These are phyloP conservation scores for Melanerpes formicivorus DNA, from an alignment of 2,113 vertebrate genomes.

Conservation along the genomic window DNA sequence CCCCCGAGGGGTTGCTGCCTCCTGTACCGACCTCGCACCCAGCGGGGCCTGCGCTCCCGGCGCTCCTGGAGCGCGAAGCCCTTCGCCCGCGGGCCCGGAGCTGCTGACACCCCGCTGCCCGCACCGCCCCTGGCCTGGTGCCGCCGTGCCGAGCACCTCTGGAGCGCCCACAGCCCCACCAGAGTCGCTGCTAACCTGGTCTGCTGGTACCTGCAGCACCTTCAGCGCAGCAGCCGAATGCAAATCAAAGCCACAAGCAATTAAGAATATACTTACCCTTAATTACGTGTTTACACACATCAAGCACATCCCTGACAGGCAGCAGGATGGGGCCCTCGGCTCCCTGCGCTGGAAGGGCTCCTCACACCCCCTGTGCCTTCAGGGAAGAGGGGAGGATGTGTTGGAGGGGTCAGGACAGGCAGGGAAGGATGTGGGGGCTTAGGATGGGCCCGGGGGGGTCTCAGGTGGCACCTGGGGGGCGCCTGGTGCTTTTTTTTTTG, in stretches of 20 bases:
- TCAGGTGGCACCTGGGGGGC: not conserved
- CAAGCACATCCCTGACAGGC: not conserved
- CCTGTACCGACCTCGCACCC: not conserved
- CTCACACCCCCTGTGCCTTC: not conserved
- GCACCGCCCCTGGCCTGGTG: not conserved
- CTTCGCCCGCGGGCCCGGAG: too few relatives aligned
- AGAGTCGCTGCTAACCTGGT: fast-evolving
- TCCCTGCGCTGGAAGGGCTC: not conserved
- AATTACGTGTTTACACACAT: constrained; percentile 56
- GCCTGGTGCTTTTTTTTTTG: not conserved
- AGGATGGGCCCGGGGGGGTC: not conserved
- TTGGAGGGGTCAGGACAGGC: too few relatives aligned
- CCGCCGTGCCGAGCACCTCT: fast-evolving
- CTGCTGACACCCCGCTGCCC: not conserved
- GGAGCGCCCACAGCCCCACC: not conserved
- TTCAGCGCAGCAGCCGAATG: not conserved
- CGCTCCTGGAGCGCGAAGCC: not conserved
- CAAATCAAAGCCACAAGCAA: constrained; percentile 60
- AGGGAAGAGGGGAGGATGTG: fast-evolving
- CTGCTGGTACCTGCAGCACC: not conserved
- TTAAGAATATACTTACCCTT: constrained; percentile 37
- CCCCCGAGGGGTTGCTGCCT: not conserved
- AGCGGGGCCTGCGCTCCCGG: not conserved
- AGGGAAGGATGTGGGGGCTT: not conserved
- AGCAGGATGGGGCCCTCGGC: not conserved